These are phyloP conservation scores for Carcharodon carcharias DNA, from an alignment of 2,797 vertebrate species.

Conservation along the genomic window DNA sequence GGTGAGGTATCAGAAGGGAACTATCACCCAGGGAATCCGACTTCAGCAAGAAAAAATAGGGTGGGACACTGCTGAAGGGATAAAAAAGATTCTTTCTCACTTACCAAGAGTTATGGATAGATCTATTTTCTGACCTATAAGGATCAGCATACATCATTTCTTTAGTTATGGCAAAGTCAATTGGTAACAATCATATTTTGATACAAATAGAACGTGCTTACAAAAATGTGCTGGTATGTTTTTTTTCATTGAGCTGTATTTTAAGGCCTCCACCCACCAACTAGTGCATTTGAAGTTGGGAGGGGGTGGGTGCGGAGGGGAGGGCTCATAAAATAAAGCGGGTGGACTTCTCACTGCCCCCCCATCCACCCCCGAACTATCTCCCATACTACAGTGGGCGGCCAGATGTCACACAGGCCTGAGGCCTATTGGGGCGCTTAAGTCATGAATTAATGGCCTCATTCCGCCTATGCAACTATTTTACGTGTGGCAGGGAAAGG, in stretches of 20 bases:
- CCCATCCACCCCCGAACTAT: too few species aligned
- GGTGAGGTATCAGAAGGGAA: not conserved
- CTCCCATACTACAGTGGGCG: too few species aligned
- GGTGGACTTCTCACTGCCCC: too few species aligned
- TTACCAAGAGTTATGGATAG: not conserved
- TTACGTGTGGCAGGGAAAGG: too few species aligned
- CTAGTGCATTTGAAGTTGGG: too few species aligned
- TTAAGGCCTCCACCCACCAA: too few species aligned
- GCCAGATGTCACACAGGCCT: too few species aligned
- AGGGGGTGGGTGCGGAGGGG: too few species aligned
- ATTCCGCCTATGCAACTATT: too few species aligned
- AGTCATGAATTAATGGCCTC: too few species aligned
- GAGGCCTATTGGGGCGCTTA: too few species aligned
- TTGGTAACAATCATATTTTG: not conserved
- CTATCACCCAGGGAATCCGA: not conserved
- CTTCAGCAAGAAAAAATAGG: not conserved
- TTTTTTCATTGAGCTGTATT: not conserved
- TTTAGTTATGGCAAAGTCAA: not conserved
- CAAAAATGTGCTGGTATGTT: not conserved
- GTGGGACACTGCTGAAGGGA: not conserved
- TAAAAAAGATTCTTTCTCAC: not conserved
- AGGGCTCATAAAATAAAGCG: too few species aligned
- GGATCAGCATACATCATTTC: not conserved
- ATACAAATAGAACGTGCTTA: not conserved
- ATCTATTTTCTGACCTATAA: not conserved